phyloP scores from a whole-genome alignment of 2,113 vertebrate species.

The Carollia perspicillata region DNA sequence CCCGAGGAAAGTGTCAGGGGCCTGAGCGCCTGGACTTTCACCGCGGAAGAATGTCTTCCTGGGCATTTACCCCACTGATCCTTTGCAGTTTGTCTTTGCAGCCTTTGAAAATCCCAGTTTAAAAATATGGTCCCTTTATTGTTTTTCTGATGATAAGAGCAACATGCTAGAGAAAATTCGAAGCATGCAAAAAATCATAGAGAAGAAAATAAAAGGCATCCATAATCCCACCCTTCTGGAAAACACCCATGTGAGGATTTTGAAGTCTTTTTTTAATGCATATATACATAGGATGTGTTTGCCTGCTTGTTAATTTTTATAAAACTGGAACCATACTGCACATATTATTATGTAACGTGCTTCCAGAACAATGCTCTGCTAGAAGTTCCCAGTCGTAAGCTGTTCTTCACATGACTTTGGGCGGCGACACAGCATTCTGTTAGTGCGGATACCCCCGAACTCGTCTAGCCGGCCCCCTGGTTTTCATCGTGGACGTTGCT shows the following conservation, averaged over 20 bases:
- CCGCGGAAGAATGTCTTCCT: neutral
- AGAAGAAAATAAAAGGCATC: neutral
- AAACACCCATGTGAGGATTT: neutral
- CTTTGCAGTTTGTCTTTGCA: neutral
- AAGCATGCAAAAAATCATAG: neutral
- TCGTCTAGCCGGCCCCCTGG: neutral
- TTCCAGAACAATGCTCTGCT: neutral
- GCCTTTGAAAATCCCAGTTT: neutral
- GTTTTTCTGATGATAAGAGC: neutral
- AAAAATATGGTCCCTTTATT: neutral
- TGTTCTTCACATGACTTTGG: neutral
- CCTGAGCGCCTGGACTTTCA: neutral
- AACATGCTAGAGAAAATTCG: neutral
- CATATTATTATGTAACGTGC: neutral
- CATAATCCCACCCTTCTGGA: neutral
- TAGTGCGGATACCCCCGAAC: rapidly evolving
- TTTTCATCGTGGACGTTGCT: neutral
- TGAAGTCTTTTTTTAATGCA: neutral
- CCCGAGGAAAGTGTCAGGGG: neutral
- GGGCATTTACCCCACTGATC: neutral
- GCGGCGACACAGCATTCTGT: neutral
- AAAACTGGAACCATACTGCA: neutral
- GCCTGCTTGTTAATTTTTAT: neutral
- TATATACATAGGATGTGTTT: neutral
- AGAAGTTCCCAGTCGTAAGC: neutral